Evolutionary conservation across 1,140 invertebrate genomes (phyloP).

Genomic region (Lineus longissimus): DNA sequence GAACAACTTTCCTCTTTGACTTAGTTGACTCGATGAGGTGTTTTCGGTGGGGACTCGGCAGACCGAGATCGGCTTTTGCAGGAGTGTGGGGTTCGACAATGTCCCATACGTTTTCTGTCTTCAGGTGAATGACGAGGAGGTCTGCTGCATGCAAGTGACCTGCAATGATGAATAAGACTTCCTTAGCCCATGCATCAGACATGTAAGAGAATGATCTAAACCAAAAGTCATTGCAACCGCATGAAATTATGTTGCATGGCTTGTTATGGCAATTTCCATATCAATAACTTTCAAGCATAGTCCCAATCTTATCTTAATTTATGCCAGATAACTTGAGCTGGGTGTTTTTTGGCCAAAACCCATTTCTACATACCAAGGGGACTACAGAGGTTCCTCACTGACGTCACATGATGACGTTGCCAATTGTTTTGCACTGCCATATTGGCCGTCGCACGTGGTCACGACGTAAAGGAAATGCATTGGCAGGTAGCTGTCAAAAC

Average conservation of each 20-base stretch:
- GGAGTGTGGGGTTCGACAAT: constrained; percentile 38
- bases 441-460: too few relatives aligned
- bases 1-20: not conserved
- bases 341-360: not conserved
- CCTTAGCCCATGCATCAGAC: not conserved
- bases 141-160: constrained; percentile 33
- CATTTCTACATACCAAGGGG: too few relatives aligned
- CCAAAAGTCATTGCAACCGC: too few relatives aligned
- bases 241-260: too few relatives aligned
- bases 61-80: constrained; percentile 29
- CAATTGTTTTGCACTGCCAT: too few relatives aligned
- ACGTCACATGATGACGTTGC: too few relatives aligned
- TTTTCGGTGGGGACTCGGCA: constrained; percentile 30
- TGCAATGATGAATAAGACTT: constrained; percentile 8
- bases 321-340: not conserved
- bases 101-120: constrained; percentile 34
- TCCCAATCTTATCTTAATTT: not conserved
- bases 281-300: not conserved
- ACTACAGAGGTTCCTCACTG: too few relatives aligned
- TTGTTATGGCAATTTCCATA: too few relatives aligned
- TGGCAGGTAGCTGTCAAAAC: not conserved
- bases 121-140: constrained; percentile 26
- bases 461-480: not conserved
- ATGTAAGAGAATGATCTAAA: not conserved
- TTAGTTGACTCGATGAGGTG: constrained; percentile 27